These are phyloP conservation scores for Zygogramma bicolorata DNA, from an alignment of 2,888 invertebrate genomes.

Conservation along the genomic window DNA sequence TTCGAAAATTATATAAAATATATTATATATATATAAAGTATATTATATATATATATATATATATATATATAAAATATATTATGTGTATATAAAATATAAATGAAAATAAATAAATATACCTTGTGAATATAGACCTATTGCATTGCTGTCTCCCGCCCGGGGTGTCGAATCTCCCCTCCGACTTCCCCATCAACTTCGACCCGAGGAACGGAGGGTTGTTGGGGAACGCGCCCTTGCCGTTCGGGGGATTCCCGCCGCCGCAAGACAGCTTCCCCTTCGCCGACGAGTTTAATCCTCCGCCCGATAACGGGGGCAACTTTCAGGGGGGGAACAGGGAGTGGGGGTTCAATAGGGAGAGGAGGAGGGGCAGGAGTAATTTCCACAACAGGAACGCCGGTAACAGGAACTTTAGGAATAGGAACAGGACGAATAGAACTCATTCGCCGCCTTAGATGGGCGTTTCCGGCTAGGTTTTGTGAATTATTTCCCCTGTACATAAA, in stretches of 20 bases:
- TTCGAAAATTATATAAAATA: too few species aligned
- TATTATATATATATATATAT: too few species aligned
- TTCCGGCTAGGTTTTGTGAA: conserved; percentile 6
- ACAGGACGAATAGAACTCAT: conserved; percentile 58
- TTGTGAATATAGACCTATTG: too few species aligned
- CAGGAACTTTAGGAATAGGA: conserved; percentile 56
- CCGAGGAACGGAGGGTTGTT: conserved; percentile 61
- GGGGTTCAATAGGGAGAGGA: conserved; percentile 57
- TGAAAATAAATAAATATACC: too few species aligned
- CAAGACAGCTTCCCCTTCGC: conserved; percentile 64
- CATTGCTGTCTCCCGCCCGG: too few species aligned
- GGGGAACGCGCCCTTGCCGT: conserved; percentile 55
- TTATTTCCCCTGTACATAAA: conserved; percentile 32
- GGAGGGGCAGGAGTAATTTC: conserved; percentile 51
- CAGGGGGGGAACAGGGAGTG: conserved; percentile 59
- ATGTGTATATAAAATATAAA: too few species aligned
- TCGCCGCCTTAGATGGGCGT: conserved; percentile 56
- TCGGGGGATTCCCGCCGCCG: conserved; percentile 54
- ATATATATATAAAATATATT: too few species aligned
- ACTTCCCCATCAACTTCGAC: conserved; percentile 64
- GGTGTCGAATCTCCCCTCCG: conserved; percentile 60
- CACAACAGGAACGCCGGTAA: conserved; percentile 50
- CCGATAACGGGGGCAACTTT: too few species aligned
- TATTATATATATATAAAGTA: too few species aligned
- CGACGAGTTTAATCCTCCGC: conserved; percentile 67